phyloP scores from a whole-genome alignment of 2,113 vertebrate genomes.

The Brachypodius melanocephalos region DNA sequence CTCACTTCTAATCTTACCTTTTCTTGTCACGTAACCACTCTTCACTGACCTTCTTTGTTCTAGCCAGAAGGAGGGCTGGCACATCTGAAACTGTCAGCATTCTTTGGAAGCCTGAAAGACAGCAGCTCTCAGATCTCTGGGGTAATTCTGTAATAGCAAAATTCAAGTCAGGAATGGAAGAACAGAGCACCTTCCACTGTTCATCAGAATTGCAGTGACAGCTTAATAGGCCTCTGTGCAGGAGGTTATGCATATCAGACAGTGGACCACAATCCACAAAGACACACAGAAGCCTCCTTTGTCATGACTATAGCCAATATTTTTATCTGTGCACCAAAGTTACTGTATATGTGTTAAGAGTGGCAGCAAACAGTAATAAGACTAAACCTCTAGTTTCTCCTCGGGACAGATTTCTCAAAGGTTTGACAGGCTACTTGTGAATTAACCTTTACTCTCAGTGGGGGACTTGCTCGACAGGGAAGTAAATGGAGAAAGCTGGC shows the following conservation, averaged over 20 bases:
- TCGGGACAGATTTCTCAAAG: background rate
- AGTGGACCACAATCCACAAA: background rate
- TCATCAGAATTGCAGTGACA: background rate
- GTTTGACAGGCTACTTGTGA: background rate
- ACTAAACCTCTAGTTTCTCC: background rate
- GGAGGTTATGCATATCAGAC: background rate
- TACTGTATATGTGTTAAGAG: background rate
- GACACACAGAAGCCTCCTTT: background rate
- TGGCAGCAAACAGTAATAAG: background rate
- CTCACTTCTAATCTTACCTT: background rate
- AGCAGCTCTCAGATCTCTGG: background rate
- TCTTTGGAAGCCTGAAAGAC: background rate
- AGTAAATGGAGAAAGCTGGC: background rate
- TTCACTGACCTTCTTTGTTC: background rate
- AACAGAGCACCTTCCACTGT: background rate
- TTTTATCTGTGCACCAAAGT: background rate
- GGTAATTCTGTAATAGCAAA: background rate
- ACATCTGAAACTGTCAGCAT: background rate
- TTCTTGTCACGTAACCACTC: background rate
- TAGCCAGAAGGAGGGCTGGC: background rate
- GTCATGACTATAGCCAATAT: fast-evolving
- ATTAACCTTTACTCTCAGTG: background rate
- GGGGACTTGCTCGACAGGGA: background rate
- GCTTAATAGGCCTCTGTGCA: background rate
- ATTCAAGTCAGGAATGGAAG: background rate